Evolutionary conservation across 2,888 invertebrate species (phyloP), one percentile per base, ranked within the genome.

Genomic region (Eupithecia vulgata): DNA sequence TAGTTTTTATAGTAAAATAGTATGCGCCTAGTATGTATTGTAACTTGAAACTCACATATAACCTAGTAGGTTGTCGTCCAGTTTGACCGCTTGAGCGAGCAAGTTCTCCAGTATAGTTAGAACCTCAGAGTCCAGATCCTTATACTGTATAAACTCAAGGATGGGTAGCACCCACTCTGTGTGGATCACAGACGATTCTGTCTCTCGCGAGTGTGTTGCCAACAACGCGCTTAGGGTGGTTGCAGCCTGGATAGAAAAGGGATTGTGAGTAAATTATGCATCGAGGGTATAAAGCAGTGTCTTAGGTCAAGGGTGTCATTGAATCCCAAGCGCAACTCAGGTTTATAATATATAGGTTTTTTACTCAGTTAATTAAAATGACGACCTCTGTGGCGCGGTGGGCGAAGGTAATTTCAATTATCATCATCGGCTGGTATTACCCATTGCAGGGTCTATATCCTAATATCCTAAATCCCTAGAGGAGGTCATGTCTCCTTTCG

Each of bases 91-190:
- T 8, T 52, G 70, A 13, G 68, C 70, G 13, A 75, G 70, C 59
- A 75, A 45, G 1, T 59, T 68, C 25, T 72, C 72, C 21, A 75
- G 45, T 0, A 68, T 5, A 5, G 68, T 15, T 8, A 72, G 65
- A 35, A 61, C 65, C n/a, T 72, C 70, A 1, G 67, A 62, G 37
- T 67, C 64, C 64, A 67, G 67, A 1, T 57, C 67, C 12, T 37
- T 17, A 0, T 13, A 12, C 25, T 40, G 3, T 17, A 71, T 68
- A 17, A 75, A 75, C 15, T 6, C 4, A 1, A 72, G 61, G 64
- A 72, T 65, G 30, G 75, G 72, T 65, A 68, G 37, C 57, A 75
- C 64, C 75, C 75, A 75, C 37, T 64, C 15, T 10, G 37, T 17
- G 70, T 72, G 67, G 37, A 75, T 57, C 2, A 30, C 67, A 0